Conservation (phyloP, 2,888 invertebrate genomes). For the Phragmatobia fuliginosa region DNA sequence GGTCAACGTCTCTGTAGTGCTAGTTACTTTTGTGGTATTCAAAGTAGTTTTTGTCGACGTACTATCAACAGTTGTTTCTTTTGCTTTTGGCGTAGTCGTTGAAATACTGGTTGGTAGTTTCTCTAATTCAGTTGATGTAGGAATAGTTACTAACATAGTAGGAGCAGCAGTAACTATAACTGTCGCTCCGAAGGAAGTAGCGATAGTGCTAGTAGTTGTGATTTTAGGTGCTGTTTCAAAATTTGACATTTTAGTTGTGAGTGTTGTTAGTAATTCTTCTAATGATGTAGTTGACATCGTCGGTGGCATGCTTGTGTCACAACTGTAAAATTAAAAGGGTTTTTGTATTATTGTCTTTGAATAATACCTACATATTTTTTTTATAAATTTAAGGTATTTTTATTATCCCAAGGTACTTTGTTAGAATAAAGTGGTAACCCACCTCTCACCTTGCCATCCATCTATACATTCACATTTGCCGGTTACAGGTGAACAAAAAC, state of each 20-base stretch:
- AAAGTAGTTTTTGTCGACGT: slow-evolving; percentile 18
- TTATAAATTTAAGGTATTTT: background rate
- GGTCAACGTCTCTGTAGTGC: slow-evolving; percentile 13
- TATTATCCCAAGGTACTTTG: background rate
- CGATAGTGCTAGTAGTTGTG: slow-evolving; percentile 7
- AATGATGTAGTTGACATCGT: slow-evolving; percentile 65
- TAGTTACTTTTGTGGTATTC: slow-evolving; percentile 12
- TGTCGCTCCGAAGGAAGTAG: slow-evolving; percentile 21
- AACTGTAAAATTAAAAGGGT: slow-evolving; percentile 70
- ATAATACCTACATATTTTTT: background rate
- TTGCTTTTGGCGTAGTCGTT: slow-evolving; percentile 11
- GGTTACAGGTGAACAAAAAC: slow-evolving; percentile 88
- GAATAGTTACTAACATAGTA: slow-evolving; percentile 7
- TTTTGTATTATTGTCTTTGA: background rate
- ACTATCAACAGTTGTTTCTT: background rate
- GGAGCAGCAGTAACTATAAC: slow-evolving; percentile 17
- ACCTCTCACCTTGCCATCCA: slow-evolving; percentile 91
- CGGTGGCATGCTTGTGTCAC: slow-evolving; percentile 73
- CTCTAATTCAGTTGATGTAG: slow-evolving; percentile 19
- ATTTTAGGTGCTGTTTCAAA: slow-evolving; percentile 27
- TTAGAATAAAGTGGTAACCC: slow-evolving; percentile 72
- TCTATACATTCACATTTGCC: slow-evolving; percentile 89
- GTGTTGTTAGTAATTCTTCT: slow-evolving; percentile 76
- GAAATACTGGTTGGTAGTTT: slow-evolving; percentile 26
- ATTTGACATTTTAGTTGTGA: slow-evolving; percentile 59